Conservation (phyloP, 2,797 vertebrate genomes). For the Furcifer pardalis region DNA sequence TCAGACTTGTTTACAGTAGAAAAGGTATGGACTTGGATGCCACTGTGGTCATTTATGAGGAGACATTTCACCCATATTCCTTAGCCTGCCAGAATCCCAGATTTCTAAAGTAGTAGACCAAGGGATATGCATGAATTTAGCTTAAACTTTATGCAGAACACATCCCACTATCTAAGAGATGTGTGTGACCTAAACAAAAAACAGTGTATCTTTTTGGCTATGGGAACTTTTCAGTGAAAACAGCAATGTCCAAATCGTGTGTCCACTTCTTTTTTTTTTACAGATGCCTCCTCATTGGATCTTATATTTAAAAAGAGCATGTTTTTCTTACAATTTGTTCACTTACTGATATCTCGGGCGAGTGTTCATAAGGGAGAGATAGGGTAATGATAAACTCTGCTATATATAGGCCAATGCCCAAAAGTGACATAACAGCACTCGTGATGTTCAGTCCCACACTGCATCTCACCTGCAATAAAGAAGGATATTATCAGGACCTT, state of each 20-base stretch:
- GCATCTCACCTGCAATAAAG: constrained; percentile 40
- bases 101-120: not conserved
- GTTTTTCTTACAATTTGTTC: not conserved
- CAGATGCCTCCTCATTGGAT: not conserved
- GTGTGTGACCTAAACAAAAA: not conserved
- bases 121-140: not conserved
- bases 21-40: not conserved
- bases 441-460: constrained; percentile 6
- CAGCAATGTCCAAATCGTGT: not conserved
- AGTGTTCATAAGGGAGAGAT: accelerated
- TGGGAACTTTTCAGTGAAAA: not conserved
- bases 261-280: not conserved
- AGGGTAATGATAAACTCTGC: not conserved
- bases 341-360: not conserved
- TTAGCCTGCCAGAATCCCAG: not conserved
- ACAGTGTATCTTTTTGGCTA: not conserved
- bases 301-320: not conserved
- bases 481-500: not conserved
- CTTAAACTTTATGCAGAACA: not conserved
- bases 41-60: not conserved
- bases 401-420: constrained; percentile 47
- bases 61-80: not conserved
- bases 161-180: not conserved
- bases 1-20: too few species aligned
- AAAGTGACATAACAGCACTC: not conserved